Base-by-base conservation (phyloP, 1,140 invertebrate species). In the Aphis gossypii region DNA sequence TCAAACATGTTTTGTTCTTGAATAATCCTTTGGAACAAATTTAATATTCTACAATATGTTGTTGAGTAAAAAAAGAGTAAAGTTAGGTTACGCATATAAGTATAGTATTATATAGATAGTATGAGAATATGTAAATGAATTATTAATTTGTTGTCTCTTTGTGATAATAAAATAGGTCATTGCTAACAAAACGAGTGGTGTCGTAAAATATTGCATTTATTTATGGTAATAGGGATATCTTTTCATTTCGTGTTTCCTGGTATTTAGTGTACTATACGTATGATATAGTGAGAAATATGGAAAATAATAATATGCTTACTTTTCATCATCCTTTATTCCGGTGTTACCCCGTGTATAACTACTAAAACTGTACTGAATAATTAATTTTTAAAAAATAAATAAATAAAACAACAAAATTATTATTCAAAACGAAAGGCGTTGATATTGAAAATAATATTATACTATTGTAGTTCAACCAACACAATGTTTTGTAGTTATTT, bases 261-360 rank as follows among this genome's bases (percentile, higher is more conserved):
- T 76, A n/a, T 76, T 76, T 76, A 76, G 60, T n/a, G 60, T 76
- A 76, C n/a, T n/a, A 76, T 76, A 76, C 60, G n/a, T 76, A 76
- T 76, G 60, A 76, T 76, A 76, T 76, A 76, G 60, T n/a, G 60
- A 76, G 60, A 76, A 76, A 76, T 76, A 76, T 76, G 60, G 60
- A 76, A 76, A 76, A 76, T 76, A 76, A 76, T 76, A 76, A 5
- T 76, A n/a, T 35, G 60, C 60, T 76, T 76, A 76, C 14, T 76
- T 35, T 76, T 30, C 60, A 76, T n/a, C 14, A 76, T 76, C 60
- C n/a, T 76, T 76, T 76, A 76, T n/a, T 76, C 60, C 60, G 60
- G 60, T 6, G 60, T n/a, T 76, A 76, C 30, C 30, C 14, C 60
- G 60, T 35, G 30, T 76, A 76, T 76, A n/a, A 76, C 60, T 20